Percentiles rank a stretch among this genome's conserved stretches.
phyloP scores from a whole-genome alignment of 2,797 vertebrate genomes.

The Echeneis naucrates region DNA sequence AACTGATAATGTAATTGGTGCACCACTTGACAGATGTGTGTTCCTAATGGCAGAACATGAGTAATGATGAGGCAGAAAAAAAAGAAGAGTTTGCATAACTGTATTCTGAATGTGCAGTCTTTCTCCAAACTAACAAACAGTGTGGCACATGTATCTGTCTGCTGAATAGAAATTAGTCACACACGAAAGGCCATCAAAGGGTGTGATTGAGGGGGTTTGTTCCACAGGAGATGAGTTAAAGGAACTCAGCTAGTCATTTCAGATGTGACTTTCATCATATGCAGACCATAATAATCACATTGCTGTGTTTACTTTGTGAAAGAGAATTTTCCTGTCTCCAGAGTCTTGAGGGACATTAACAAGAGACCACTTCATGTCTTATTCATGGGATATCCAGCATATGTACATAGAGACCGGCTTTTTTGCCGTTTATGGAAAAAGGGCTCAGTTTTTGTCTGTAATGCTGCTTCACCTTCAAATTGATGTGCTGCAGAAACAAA shows the following conservation, averaged over 20 bases:
- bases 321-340: slow-evolving; percentile 63
- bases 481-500: slow-evolving; percentile 23
- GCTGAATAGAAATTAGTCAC: slow-evolving; percentile 79
- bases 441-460: slow-evolving; percentile 25
- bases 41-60: slow-evolving; percentile 45
- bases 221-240: slow-evolving; percentile 75
- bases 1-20: slow-evolving; percentile 14
- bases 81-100: slow-evolving; percentile 49
- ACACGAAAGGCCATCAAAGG: slow-evolving; percentile 82
- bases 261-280: slow-evolving; percentile 78
- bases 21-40: slow-evolving; percentile 12
- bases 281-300: slow-evolving; percentile 73
- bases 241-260: slow-evolving; percentile 73
- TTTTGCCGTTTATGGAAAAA: slow-evolving; percentile 44
- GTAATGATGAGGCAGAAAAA: slow-evolving; percentile 52
- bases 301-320: slow-evolving; percentile 67
- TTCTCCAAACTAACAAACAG: slow-evolving; percentile 64
- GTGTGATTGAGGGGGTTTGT: slow-evolving; percentile 75
- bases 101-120: slow-evolving; percentile 58
- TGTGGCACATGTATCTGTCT: slow-evolving; percentile 64
- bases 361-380: slow-evolving; percentile 40
- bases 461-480: slow-evolving; percentile 42
- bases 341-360: slow-evolving; percentile 66
- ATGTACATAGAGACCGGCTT: slow-evolving; percentile 18
- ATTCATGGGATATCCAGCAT: slow-evolving; percentile 32